phyloP scores from a whole-genome alignment of 1,140 invertebrate species.

The Drosophila kohkoa region DNA sequence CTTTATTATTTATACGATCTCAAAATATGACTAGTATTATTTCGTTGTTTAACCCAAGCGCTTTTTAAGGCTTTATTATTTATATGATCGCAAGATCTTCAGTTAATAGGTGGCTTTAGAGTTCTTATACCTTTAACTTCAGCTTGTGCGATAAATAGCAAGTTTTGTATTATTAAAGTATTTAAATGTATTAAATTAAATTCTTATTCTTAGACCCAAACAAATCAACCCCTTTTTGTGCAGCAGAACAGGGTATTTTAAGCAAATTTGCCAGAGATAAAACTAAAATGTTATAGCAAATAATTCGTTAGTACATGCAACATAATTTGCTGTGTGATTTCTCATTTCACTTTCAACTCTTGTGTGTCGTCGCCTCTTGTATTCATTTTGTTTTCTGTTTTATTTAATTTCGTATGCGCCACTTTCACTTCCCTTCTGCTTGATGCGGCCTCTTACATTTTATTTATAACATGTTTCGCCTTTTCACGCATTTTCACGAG shows the following conservation, averaged over 20 bases:
- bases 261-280: slow-evolving; percentile 28
- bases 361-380: slow-evolving; percentile 20
- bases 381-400: slow-evolving; percentile 8
- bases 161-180: background rate
- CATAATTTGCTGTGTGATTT: slow-evolving; percentile 81
- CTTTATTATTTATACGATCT: no score
- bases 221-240: background rate
- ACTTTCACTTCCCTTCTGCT: slow-evolving; percentile 22
- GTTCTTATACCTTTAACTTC: no score
- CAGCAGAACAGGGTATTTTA: background rate
- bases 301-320: slow-evolving; percentile 70
- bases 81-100: no score
- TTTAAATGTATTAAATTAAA: background rate
- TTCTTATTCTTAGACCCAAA: background rate
- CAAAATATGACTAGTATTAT: no score
- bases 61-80: no score
- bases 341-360: slow-evolving; percentile 57
- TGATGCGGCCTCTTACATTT: slow-evolving; percentile 8
- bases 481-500: slow-evolving; percentile 35
- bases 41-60: no score
- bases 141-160: background rate
- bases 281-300: slow-evolving; percentile 26
- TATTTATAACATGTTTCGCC: slow-evolving; percentile 51
- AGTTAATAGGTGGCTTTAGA: no score
- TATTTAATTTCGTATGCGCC: slow-evolving; percentile 45